phyloP scores from a whole-genome alignment of 2,888 invertebrate species.

The Eupithecia exiguata region DNA sequence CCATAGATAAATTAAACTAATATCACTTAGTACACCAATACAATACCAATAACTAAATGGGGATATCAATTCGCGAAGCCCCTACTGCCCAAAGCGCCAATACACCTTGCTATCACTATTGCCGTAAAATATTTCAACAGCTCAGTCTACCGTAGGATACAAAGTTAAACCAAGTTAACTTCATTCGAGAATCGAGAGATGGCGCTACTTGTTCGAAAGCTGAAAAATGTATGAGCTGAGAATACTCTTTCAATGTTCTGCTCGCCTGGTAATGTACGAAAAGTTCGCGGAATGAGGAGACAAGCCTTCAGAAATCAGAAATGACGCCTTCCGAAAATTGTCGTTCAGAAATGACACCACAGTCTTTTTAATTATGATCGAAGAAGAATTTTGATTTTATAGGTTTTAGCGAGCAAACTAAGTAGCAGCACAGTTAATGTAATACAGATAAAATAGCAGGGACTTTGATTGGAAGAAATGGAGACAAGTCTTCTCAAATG shows the following conservation, averaged over 20 bases:
- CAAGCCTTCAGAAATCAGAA: constrained; percentile 1
- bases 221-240: neutral
- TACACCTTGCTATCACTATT: no score
- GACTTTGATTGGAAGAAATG: neutral
- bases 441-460: no score
- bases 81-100: no score
- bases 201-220: neutral
- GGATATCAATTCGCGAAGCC: no score
- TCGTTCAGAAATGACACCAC: neutral
- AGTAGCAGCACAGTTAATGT: no score
- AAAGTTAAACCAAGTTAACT: neutral
- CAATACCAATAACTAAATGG: no score
- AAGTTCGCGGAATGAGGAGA: constrained; percentile 25
- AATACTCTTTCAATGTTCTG: constrained; percentile 16
- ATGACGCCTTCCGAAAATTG: no score
- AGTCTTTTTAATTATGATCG: neutral
- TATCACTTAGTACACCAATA: no score
- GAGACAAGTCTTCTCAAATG: neutral
- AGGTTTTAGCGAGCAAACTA: neutral
- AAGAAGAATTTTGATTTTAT: neutral
- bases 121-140: neutral
- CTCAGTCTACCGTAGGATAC: neutral
- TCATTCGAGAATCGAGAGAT: neutral
- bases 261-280: constrained; percentile 23
- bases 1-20: no score